These are phyloP conservation scores for Notarius quadriscutis DNA, from an alignment of 2,113 vertebrate genomes.

Conservation along the genomic window DNA sequence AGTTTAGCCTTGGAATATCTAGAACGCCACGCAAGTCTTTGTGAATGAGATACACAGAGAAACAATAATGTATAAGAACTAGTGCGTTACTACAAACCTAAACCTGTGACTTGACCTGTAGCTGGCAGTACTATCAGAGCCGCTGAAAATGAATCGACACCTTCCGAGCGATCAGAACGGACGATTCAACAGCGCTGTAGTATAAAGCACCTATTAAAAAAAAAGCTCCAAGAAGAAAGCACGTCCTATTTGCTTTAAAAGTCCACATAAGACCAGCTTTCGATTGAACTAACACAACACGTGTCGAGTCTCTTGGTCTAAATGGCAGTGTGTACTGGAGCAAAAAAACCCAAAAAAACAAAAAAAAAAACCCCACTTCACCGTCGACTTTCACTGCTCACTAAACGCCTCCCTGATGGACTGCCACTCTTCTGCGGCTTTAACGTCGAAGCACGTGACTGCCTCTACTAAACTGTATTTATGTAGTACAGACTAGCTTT, in stretches of 20 bases:
- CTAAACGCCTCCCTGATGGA: background rate
- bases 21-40: background rate
- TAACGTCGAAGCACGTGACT: constrained; percentile 15
- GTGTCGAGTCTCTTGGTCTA: background rate
- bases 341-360: background rate
- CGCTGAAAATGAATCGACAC: background rate
- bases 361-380: background rate
- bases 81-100: background rate
- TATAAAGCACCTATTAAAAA: background rate
- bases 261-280: background rate
- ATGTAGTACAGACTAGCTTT: constrained; percentile 30
- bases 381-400: background rate
- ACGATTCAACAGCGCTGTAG: background rate
- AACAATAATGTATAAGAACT: background rate
- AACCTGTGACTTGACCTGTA: background rate
- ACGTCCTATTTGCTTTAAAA: background rate
- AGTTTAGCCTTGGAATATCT: background rate
- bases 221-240: background rate
- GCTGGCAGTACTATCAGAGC: background rate
- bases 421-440: background rate
- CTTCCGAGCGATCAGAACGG: background rate
- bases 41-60: background rate
- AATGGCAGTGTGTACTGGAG: background rate
- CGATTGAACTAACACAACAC: background rate
- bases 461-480: background rate